Evolutionary conservation across 2,797 vertebrate species (phyloP).

Genomic region (Urophycis tenuis): DNA sequence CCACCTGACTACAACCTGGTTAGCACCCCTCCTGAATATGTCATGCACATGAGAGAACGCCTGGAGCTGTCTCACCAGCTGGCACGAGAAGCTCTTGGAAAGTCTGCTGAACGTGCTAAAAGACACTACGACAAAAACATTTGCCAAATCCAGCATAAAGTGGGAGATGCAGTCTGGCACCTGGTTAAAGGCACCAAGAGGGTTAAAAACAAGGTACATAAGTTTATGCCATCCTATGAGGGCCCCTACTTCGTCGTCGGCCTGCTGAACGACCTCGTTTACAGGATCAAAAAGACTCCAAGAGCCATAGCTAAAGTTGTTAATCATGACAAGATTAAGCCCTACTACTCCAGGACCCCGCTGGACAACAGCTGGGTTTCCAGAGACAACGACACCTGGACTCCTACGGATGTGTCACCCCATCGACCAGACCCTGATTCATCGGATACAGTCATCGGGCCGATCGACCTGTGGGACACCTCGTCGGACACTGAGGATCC

Average conservation of each 20-base stretch:
- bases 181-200: conserved; percentile 16
- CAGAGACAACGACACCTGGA: neutral
- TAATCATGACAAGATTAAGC: conserved; percentile 16
- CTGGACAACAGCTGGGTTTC: neutral
- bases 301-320: conserved; percentile 13
- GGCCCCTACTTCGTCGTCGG: conserved; percentile 23
- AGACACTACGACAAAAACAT: conserved; percentile 22
- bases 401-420: neutral
- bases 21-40: neutral
- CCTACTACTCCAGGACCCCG: conserved; percentile 1
- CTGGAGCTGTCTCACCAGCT: conserved; percentile 13
- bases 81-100: conserved; percentile 5
- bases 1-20: neutral
- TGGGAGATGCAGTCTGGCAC: conserved; percentile 15
- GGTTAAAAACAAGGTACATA: conserved; percentile 17
- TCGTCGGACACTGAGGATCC: neutral
- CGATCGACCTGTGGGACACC: neutral
- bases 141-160: neutral
- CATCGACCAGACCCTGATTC: neutral
- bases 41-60: neutral
- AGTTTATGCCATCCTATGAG: conserved; percentile 21
- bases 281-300: conserved; percentile 5
- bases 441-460: neutral
- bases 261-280: conserved; percentile 3
- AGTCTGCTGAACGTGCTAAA: conserved; percentile 18